Conservation (phyloP, 64 coral and sea anemone genomes). For the Actinia equina region DNA sequence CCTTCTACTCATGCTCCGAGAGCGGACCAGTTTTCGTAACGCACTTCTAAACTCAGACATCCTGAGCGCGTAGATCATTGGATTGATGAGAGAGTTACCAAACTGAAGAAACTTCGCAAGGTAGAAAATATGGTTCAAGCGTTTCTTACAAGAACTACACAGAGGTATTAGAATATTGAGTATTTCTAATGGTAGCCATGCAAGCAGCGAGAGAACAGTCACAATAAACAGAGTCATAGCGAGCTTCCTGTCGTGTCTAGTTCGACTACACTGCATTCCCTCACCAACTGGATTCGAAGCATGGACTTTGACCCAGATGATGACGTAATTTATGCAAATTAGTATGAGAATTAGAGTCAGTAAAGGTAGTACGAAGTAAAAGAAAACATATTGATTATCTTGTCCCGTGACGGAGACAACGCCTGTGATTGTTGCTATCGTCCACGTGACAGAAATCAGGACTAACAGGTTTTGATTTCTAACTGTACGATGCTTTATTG, state of each 20-base stretch:
- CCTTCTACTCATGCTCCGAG: neutral
- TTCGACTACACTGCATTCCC: neutral
- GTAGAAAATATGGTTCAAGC: neutral
- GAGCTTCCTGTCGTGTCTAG: neutral
- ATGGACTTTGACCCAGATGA: neutral
- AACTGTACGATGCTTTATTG: neutral
- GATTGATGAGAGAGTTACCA: constrained; percentile 32
- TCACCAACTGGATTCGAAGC: neutral
- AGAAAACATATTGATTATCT: neutral
- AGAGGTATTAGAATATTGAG: constrained; percentile 2
- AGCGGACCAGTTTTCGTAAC: neutral
- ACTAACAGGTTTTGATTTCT: neutral
- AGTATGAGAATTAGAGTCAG: neutral
- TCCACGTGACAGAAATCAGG: neutral
- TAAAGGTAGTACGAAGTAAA: neutral
- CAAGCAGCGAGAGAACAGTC: constrained; percentile 9
- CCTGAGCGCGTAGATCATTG: constrained; percentile 23
- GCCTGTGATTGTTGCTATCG: neutral
- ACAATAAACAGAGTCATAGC: constrained; percentile 33
- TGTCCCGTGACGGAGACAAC: neutral
- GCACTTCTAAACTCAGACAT: constrained; percentile 28
- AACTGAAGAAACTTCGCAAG: constrained; percentile 18
- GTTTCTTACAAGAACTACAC: neutral
- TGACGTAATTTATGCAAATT: constrained; percentile 4
- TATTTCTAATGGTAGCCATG: constrained; percentile 13